These are phyloP conservation scores for Callospermophilus lateralis DNA, from an alignment of 2,113 vertebrate species.

Conservation along the genomic window DNA sequence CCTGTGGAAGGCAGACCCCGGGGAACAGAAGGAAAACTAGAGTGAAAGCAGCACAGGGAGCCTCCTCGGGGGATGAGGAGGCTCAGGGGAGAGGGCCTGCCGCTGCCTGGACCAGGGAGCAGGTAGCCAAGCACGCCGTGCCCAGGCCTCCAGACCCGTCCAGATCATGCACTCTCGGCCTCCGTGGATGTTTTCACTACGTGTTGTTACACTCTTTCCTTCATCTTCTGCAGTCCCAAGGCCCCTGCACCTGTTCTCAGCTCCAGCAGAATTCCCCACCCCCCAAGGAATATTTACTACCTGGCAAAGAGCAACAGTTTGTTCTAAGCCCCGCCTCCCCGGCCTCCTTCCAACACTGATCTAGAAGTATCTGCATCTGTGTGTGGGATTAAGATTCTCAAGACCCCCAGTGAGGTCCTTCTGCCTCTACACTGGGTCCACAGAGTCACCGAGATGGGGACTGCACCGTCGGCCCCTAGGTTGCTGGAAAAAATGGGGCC, in stretches of 20 bases:
- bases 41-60: not conserved
- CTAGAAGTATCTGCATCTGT: not conserved
- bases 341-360: not conserved
- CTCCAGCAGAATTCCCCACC: not conserved
- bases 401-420: not conserved
- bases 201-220: not conserved
- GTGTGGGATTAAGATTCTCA: not conserved
- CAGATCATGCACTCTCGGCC: no score
- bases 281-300: not conserved
- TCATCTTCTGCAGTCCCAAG: not conserved
- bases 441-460: not conserved
- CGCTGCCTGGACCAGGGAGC: no score
- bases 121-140: no score
- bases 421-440: not conserved
- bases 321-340: not conserved
- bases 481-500: not conserved
- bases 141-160: no score
- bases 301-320: not conserved
- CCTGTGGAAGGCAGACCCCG: no score
- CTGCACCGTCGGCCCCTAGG: not conserved
- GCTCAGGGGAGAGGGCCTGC: no score
- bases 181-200: no score
- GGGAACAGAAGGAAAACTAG: not conserved
- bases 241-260: not conserved
- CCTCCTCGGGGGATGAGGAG: no score